Conservation (phyloP, 2,888 invertebrate species). For the Drosophila acutilabella region DNA sequence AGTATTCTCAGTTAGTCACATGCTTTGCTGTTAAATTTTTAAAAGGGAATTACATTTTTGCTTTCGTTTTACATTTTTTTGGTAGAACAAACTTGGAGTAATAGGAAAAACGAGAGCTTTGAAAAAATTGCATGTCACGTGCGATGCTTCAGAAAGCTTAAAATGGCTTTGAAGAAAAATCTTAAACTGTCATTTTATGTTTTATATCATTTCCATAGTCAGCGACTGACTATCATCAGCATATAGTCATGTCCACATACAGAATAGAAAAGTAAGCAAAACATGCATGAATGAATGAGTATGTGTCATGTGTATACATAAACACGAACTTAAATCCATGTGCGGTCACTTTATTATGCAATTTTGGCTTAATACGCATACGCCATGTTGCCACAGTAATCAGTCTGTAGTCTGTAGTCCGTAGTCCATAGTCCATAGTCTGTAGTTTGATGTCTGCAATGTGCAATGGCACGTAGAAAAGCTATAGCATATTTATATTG, state of each 20-base stretch:
- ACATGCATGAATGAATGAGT: background rate
- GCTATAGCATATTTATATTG: conserved; percentile 61
- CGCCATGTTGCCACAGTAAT: conserved; percentile 32
- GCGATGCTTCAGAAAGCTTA: conserved; percentile 43
- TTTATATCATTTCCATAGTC: conserved; percentile 40
- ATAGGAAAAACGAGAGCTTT: background rate
- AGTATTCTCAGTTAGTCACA: background rate
- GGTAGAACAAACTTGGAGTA: conserved; percentile 2
- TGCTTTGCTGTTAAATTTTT: background rate
- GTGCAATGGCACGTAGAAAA: conserved; percentile 40
- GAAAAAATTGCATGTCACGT: conserved; percentile 56
- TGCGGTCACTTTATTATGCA: conserved; percentile 62
- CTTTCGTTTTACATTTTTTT: background rate
- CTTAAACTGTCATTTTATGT: conserved; percentile 61
- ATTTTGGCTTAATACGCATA: conserved; percentile 52
- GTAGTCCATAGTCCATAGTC: conserved; percentile 2
- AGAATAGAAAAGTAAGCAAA: conserved; percentile 13
- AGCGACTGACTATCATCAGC: conserved; percentile 20
- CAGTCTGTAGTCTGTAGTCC: conserved; percentile 7
- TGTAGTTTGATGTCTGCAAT: conserved; percentile 15
- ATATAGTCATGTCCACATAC: conserved; percentile 18
- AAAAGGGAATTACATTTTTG: background rate
- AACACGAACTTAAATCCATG: conserved; percentile 44
- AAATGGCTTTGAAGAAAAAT: conserved; percentile 43
- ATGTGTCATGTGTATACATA: conserved; percentile 24